These are phyloP conservation scores for Cariama cristata DNA, from an alignment of 2,113 vertebrate genomes.

Conservation along the genomic window DNA sequence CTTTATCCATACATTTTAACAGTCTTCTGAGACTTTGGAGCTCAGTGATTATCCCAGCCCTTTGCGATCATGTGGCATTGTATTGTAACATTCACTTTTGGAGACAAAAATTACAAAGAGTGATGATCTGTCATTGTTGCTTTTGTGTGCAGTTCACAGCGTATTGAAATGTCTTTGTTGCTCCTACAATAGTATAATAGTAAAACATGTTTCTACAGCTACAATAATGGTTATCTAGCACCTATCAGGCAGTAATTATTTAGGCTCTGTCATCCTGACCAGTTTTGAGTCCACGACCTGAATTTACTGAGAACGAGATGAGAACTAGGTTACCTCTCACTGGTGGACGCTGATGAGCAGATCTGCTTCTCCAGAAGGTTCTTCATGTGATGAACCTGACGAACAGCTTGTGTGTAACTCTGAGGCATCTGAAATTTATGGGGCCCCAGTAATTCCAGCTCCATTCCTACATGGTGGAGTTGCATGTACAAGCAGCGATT, in stretches of 20 bases:
- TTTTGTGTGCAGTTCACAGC: background rate
- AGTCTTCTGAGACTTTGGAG: background rate
- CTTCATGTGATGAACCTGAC: constrained; percentile 87
- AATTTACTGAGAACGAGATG: background rate
- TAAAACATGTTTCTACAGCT: background rate
- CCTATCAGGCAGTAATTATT: background rate
- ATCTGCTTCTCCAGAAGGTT: constrained; percentile 74
- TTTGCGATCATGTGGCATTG: background rate
- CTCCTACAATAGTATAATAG: background rate
- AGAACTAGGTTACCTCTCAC: constrained; percentile 67
- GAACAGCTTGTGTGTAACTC: constrained; percentile 82
- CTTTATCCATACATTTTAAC: background rate
- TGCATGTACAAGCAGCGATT: constrained; percentile 84
- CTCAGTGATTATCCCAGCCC: background rate
- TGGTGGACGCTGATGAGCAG: constrained; percentile 43
- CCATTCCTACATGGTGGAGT: constrained; percentile 85
- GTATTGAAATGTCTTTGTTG: background rate
- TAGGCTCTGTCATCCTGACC: background rate
- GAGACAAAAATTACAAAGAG: background rate
- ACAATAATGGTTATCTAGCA: background rate
- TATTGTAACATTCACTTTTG: background rate
- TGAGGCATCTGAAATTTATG: constrained; percentile 78
- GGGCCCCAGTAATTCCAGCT: constrained; percentile 82
- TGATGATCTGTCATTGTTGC: background rate
- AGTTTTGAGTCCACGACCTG: background rate